Evolutionary conservation across 1,140 invertebrate genomes (phyloP), one percentile per base, ranked within the genome.

Genomic region (Varroa destructor): DNA sequence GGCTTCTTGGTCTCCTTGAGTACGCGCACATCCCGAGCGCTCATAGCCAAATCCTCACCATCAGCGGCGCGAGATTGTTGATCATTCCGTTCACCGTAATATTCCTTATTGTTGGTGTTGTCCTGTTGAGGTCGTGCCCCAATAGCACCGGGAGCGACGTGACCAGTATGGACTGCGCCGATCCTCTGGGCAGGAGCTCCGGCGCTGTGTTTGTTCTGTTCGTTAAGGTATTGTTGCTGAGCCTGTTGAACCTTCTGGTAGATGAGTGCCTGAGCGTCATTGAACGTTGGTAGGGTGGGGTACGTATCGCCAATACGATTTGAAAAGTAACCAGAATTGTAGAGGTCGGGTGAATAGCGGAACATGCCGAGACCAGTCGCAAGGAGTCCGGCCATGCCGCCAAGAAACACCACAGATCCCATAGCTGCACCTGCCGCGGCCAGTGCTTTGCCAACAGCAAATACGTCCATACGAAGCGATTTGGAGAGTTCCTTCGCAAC

Each of bases 171-270:
- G 8, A 67, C 46, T 12, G 61, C 12, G 36, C 61, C 61, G 3
- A 37, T 46, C 3, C 61, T 1, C 61, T 67, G 61, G 46, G 61
- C 61, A 14, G 61, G 12, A 14, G 14, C 40, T 5, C 40, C 61
- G 40, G 12, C 61, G 46, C 3, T 51, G 8, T 51, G 3, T 5
- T 3, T 8, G 8, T 51, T 51, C 36, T 67, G 61, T 36, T 12
- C 61, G 61, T 40, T 40, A 2, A 67, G 36, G 40, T 67, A 67
- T 8, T 67, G 61, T 37, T 67, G 61, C 8, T 67, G 61, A 40
- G 61, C 61, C 61, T 67, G 61, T 37, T 67, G 61, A 2, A 67
- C 61, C 40, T 67, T 67, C 37, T 67, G 61, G 61, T 67, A 67
- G 61, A 67, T 67, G 2, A 67, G 40, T 37, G 61, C 40, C 37